Conservation (phyloP, 2,888 invertebrate species). For the Podabrus alpinus region DNA sequence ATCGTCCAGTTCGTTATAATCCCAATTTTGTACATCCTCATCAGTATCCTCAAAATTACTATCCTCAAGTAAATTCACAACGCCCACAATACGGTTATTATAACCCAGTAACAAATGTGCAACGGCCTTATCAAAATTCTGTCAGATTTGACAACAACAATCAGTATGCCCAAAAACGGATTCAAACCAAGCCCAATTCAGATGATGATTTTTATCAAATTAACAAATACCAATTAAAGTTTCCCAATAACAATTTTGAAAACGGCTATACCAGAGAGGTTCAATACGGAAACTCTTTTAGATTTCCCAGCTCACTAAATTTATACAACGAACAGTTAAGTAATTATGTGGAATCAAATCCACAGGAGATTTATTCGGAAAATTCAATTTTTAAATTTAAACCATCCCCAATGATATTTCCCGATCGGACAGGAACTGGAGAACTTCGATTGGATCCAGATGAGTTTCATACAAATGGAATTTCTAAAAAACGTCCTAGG, state of each 20-base stretch:
- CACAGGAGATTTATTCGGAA: background rate
- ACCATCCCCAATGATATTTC: slow-evolving; percentile 56
- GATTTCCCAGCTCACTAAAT: background rate
- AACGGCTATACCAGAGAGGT: background rate
- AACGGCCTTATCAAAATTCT: background rate
- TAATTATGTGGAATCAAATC: background rate
- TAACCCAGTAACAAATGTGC: background rate
- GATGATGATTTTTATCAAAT: background rate
- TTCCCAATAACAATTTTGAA: slow-evolving; percentile 19
- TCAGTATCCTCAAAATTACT: background rate
- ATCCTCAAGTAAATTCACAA: background rate
- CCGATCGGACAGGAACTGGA: slow-evolving; percentile 60
- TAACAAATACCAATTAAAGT: slow-evolving; percentile 4
- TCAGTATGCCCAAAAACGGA: background rate
- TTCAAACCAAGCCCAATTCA: background rate
- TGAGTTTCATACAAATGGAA: slow-evolving; percentile 10
- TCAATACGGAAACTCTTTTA: background rate
- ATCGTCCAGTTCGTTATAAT: background rate
- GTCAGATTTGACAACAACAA: background rate
- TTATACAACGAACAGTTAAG: background rate
- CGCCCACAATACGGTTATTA: background rate
- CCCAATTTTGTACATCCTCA: background rate
- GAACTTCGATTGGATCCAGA: slow-evolving; percentile 56
- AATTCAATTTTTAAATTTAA: background rate
- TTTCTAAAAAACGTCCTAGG: background rate